Base-by-base conservation (phyloP, 2,797 vertebrate species). In the Helostoma temminkii region DNA sequence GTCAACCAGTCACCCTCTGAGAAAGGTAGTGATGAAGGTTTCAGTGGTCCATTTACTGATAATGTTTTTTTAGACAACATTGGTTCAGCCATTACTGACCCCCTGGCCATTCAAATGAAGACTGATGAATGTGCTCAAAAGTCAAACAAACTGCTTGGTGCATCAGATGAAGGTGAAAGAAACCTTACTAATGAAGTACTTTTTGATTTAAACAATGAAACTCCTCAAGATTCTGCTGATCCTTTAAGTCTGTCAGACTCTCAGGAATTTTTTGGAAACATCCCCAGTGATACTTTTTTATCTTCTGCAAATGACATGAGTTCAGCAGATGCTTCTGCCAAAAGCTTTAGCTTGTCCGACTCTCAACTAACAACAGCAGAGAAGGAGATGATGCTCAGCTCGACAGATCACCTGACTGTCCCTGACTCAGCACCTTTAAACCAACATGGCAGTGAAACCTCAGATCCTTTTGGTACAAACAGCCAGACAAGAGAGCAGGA, bases 261-360 rank as follows among this genome's bases (percentile, higher is more conserved):
- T 62, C 57, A 74, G 19, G 70, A 70, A 25, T 22, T 24, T 49
- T 56, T 56, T 2, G n/a, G 2, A 2, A 32, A 52, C 16, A 47
- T 10, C 16, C 18, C 54, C 0, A 21, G 2, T 21, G 59, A 83
- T 50, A 2, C 25, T 41, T 45, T 49, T 64, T 42, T 65, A 57
- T 52, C 55, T 50, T 49, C 72, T 47, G 6, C 61, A 32, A 65
- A 24, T 58, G 66, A 53, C 24, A 30, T 72, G 18, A 18, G 30
- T 64, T 49, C 76, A 34, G 43, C 63, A 36, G 50, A 57, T 50
- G 39, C 42, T 47, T 47, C 63, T 30, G 37, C 46, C 16, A 62
- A 83, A 49, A 34, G 50, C 4, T 69, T 86, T 22, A 47, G 10
- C 16, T 42, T 82, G 15, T 52, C 76, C 2, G 54, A 82, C 36